Conservation (phyloP, 2,888 invertebrate genomes). For the Idaea aversata region DNA sequence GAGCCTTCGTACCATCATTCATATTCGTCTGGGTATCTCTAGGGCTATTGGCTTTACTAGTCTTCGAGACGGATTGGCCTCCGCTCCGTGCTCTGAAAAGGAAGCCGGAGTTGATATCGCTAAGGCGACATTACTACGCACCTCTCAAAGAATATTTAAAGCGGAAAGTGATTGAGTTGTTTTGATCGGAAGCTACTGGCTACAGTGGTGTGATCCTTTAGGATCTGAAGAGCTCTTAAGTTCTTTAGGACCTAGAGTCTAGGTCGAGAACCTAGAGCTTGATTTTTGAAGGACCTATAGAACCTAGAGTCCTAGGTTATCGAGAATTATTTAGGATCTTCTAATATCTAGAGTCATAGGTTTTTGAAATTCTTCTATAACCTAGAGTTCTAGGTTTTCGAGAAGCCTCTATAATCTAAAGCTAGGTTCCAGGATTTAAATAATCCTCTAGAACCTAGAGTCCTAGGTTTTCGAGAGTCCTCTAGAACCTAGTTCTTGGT, state of each 20-base stretch:
- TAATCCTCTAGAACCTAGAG: background rate
- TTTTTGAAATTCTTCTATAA: too few relatives aligned
- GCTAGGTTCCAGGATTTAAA: background rate
- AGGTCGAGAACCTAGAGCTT: too few relatives aligned
- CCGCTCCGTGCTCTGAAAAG: constrained; percentile 84
- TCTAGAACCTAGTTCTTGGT: background rate
- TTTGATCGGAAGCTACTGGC: constrained; percentile 65
- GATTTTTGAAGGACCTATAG: too few relatives aligned
- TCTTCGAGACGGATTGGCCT: constrained; percentile 90
- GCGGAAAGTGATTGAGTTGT: constrained; percentile 81
- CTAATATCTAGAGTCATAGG: too few relatives aligned
- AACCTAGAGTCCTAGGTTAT: too few relatives aligned
- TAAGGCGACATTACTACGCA: constrained; percentile 90
- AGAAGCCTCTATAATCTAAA: too few relatives aligned
- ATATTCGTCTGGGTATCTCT: constrained; percentile 86
- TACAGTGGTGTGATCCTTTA: constrained; percentile 3
- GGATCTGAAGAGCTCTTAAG: constrained; percentile 3
- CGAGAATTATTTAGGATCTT: too few relatives aligned
- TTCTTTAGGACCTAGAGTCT: background rate
- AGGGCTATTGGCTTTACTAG: constrained; percentile 83
- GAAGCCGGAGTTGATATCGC: constrained; percentile 87
- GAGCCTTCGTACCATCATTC: constrained; percentile 89
- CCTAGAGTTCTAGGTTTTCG: too few relatives aligned
- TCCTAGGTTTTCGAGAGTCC: background rate
- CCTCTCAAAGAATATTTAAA: constrained; percentile 89